Evolutionary conservation across 2,113 vertebrate species (phyloP).

Genomic region (Chaenocephalus aceratus): DNA sequence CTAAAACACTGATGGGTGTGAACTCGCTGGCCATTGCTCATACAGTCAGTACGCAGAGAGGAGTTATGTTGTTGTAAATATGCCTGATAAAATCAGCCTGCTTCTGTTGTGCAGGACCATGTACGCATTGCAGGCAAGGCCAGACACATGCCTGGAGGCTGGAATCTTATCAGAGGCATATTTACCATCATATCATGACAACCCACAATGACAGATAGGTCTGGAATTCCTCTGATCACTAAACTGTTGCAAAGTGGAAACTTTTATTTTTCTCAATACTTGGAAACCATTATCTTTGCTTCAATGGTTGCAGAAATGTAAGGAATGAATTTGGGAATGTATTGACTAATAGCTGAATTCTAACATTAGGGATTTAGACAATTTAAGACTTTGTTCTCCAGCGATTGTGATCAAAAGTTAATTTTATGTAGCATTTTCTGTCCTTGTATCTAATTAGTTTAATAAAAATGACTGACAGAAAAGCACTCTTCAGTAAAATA

Average conservation of each 20-base stretch:
- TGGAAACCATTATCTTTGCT: conserved; percentile 58
- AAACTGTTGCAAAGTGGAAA: conserved; percentile 70
- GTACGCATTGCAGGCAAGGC: conserved; percentile 76
- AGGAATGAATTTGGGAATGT: conserved; percentile 14
- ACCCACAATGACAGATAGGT: conserved; percentile 78
- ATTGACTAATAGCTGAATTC: not conserved
- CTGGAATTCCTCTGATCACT: conserved; percentile 83
- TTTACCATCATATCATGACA: conserved; percentile 81
- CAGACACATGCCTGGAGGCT: conserved; percentile 79
- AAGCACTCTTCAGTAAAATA: conserved; percentile 39
- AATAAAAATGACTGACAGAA: not conserved
- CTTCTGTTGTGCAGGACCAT: conserved; percentile 46
- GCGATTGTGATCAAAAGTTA: not conserved
- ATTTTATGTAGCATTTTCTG: too few relatives aligned
- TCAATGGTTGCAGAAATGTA: conserved; percentile 26
- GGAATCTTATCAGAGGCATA: conserved; percentile 84
- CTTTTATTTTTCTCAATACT: conserved; percentile 2
- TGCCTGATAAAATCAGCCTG: conserved; percentile 72
- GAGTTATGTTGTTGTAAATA: conserved; percentile 70
- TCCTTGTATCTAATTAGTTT: not conserved
- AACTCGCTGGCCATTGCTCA: conserved; percentile 43
- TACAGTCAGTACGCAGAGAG: conserved; percentile 14
- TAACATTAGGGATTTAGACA: not conserved
- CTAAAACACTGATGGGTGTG: conserved; percentile 20
- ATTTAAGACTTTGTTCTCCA: not conserved